Conservation (phyloP, 1,140 invertebrate genomes). For the Panagrolaimus sp. region DNA sequence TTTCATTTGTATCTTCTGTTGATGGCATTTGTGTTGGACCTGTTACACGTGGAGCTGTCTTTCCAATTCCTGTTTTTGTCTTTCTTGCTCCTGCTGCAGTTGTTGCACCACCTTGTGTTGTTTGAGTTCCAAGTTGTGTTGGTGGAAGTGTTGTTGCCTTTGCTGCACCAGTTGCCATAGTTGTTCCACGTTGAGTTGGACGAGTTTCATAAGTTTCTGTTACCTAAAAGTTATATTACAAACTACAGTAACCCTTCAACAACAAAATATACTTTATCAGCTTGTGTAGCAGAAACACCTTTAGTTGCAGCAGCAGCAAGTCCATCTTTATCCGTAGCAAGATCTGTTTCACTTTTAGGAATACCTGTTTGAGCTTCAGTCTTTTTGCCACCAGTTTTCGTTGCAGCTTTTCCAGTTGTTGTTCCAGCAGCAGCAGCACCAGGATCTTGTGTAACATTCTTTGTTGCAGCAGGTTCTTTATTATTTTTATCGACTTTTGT, state of each 20-base stretch:
- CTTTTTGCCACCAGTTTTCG: background rate
- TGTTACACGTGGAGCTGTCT: background rate
- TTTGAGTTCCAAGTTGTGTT: too few species aligned
- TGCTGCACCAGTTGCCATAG: too few species aligned
- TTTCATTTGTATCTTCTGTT: background rate
- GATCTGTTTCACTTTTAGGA: background rate
- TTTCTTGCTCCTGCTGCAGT: background rate
- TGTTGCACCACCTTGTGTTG: background rate
- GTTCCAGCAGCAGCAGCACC: background rate
- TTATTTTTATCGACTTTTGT: background rate
- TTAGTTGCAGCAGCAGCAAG: too few species aligned
- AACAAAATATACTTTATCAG: too few species aligned
- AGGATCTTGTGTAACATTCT: background rate
- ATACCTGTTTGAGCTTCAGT: background rate
- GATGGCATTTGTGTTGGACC: constrained; percentile 6
- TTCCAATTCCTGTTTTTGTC: background rate
- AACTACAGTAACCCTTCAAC: too few species aligned
- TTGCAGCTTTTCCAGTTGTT: background rate
- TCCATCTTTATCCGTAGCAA: background rate
- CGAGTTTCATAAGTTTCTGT: too few species aligned
- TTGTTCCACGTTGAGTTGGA: too few species aligned
- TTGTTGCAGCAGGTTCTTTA: background rate
- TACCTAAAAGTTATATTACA: too few species aligned
- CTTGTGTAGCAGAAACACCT: too few species aligned
- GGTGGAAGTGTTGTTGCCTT: too few species aligned